Conservation (phyloP, 2,888 invertebrate species). For the Drosophila mimica region DNA sequence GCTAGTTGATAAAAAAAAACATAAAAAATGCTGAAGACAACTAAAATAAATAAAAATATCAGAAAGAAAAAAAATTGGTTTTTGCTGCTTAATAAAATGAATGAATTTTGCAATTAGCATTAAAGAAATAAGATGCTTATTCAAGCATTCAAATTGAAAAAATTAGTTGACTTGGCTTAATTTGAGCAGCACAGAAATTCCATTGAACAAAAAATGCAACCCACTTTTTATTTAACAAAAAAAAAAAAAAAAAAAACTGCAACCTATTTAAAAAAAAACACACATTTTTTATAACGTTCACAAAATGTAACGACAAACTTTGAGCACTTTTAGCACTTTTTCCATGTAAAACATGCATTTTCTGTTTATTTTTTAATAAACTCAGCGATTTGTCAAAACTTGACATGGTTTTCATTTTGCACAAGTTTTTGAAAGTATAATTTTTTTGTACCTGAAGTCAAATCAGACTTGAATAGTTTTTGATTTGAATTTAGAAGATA, state of each 20-base stretch:
- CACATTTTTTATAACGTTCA: neutral
- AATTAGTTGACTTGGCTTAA: neutral
- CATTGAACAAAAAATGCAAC: neutral
- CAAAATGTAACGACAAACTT: neutral
- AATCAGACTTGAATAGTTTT: neutral
- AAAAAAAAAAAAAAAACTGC: neutral
- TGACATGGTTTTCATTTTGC: neutral
- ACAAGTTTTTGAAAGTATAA: neutral
- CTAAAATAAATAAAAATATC: neutral
- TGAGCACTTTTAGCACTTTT: accelerated
- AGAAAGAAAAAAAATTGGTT: neutral
- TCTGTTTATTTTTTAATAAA: neutral
- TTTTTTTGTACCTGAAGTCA: neutral
- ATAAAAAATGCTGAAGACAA: conserved; percentile 5
- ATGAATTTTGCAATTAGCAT: neutral
- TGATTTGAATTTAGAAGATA: neutral
- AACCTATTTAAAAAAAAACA: neutral
- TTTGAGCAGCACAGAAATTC: neutral
- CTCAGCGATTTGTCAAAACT: neutral
- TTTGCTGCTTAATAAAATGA: neutral
- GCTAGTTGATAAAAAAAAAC: neutral
- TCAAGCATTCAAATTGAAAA: neutral
- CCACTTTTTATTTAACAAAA: neutral
- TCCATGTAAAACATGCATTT: neutral
- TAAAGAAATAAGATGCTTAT: neutral